A percentile compares a stretch with the other conserved stretches of the same genome.
These are phyloP conservation scores for Calosoma granatense DNA, from an alignment of 1,140 invertebrate species.

Conservation along the genomic window DNA sequence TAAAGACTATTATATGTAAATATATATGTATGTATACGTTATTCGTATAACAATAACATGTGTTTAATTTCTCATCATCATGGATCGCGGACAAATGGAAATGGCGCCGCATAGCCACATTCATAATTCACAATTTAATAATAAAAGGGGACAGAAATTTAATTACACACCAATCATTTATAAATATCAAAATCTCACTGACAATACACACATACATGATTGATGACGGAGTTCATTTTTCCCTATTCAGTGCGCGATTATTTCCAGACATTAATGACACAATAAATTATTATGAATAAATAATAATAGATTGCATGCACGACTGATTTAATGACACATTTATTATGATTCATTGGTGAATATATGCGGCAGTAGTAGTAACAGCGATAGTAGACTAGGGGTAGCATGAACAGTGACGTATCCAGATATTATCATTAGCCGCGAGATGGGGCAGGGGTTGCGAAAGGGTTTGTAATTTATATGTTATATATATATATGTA, in stretches of 20 bases:
- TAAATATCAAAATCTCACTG: conserved; percentile 1
- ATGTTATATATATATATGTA: no score
- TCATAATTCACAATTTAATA: conserved; percentile 1
- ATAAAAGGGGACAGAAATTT: conserved; percentile 1
- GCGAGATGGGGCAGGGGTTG: no score
- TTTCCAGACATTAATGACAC: conserved; percentile 6
- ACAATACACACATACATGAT: not conserved
- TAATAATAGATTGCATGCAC: conserved; percentile 6
- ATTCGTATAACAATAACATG: no score
- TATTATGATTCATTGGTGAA: not conserved
- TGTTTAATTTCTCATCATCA: no score
- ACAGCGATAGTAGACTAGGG: not conserved
- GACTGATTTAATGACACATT: conserved; percentile 6
- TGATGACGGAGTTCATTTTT: not conserved
- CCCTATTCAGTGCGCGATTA: conserved; percentile 1
- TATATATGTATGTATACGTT: no score
- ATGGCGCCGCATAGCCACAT: no score
- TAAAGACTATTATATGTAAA: no score
- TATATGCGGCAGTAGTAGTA: not conserved
- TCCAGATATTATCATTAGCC: no score
- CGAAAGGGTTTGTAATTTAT: no score
- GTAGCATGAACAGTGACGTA: no score
- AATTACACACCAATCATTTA: conserved; percentile 7
- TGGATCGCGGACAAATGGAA: no score
- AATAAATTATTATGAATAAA: conserved; percentile 9